These are phyloP conservation scores for Camelus bactrianus DNA, from an alignment of 2,113 vertebrate species.

Conservation along the genomic window DNA sequence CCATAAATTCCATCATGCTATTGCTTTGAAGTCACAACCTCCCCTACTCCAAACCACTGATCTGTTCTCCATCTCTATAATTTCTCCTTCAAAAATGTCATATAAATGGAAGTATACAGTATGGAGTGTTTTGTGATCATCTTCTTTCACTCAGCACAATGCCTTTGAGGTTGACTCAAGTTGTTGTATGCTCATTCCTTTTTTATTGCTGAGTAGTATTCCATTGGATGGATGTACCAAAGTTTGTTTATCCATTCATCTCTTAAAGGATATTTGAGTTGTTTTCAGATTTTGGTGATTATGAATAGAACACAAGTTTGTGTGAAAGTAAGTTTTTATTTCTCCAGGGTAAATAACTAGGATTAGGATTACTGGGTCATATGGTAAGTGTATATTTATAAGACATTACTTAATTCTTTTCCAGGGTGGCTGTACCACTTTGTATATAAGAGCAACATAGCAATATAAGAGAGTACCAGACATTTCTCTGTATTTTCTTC, in stretches of 20 bases:
- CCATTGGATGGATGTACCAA: background rate
- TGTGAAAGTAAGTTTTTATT: conserved; percentile 36
- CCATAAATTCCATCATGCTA: background rate
- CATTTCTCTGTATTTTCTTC: conserved; percentile 29
- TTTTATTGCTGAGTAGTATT: conserved; percentile 40
- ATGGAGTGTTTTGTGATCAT: background rate
- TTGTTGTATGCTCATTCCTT: background rate
- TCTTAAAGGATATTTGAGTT: conserved; percentile 26
- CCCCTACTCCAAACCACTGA: background rate
- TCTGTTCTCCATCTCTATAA: conserved; percentile 28
- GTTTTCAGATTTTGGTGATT: background rate
- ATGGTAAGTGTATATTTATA: conserved; percentile 8
- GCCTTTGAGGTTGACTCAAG: conserved; percentile 12
- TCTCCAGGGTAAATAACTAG: background rate
- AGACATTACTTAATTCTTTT: background rate
- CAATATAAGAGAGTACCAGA: conserved; percentile 34
- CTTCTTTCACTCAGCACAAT: conserved; percentile 5
- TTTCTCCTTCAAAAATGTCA: conserved; percentile 46
- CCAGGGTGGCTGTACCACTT: background rate
- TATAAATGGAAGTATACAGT: conserved; percentile 22
- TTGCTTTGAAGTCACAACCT: conserved; percentile 32
- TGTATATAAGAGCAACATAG: background rate
- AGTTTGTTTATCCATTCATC: conserved; percentile 23
- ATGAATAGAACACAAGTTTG: background rate
- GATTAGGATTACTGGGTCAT: background rate